phyloP scores from a whole-genome alignment of 2,888 invertebrate species.

The Megaustenia siamemsis region DNA sequence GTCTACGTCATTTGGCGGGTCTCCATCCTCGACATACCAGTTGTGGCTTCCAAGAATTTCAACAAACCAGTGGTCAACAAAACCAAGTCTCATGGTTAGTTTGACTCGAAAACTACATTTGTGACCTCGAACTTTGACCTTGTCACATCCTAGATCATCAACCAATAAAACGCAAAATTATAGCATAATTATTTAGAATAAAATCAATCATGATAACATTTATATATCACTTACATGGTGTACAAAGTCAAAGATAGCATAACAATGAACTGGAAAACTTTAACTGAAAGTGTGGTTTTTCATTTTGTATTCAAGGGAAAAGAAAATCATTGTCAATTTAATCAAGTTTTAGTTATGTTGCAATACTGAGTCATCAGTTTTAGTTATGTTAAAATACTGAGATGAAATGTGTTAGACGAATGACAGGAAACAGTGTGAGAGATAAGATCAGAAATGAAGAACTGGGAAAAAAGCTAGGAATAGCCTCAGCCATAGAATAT shows the following conservation, averaged over 20 bases:
- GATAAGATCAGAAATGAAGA: no score
- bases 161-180: not conserved
- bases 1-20: conserved; percentile 47
- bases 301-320: not conserved
- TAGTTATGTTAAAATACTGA: no score
- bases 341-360: no score
- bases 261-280: not conserved
- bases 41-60: conserved; percentile 73
- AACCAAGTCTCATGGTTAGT: conserved; percentile 73
- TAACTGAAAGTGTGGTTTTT: not conserved
- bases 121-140: conserved; percentile 73
- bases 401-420: no score
- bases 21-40: conserved; percentile 54
- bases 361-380: no score
- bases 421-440: no score
- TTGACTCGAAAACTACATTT: conserved; percentile 74
- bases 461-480: no score
- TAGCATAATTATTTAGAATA: no score
- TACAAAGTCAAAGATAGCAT: not conserved
- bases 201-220: no score
- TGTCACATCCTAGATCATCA: conserved; percentile 68
- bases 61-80: conserved; percentile 74
- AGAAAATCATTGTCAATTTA: no score
- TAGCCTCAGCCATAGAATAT: no score
- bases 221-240: not conserved